Evolutionary conservation across 2,888 invertebrate species (phyloP).

Genomic region (Parnassius smintheus): DNA sequence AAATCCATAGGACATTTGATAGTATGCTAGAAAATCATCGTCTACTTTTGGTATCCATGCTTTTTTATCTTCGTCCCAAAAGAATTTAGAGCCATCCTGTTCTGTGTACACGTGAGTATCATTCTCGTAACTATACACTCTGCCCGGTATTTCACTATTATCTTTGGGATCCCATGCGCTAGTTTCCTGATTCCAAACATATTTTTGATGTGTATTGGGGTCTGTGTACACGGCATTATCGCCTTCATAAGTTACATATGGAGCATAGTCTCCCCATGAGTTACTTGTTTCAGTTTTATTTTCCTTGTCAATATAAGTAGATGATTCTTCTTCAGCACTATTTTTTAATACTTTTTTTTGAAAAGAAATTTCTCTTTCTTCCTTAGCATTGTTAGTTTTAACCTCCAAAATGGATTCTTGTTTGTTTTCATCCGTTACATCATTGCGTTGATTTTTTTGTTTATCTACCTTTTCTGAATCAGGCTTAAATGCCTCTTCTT

Average conservation of each 20-base stretch:
- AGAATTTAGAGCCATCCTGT: constrained; percentile 92
- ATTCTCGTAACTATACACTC: constrained; percentile 86
- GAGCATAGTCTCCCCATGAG: constrained; percentile 69
- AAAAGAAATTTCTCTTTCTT: not conserved
- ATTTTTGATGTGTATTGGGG: constrained; percentile 84
- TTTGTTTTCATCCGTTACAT: not conserved
- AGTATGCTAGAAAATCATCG: constrained; percentile 97
- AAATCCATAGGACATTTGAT: constrained; percentile 97
- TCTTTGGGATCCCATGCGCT: constrained; percentile 67
- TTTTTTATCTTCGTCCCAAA: constrained; percentile 94
- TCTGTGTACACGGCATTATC: constrained; percentile 88
- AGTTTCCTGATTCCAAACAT: constrained; percentile 81
- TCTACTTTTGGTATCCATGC: constrained; percentile 99
- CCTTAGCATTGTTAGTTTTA: not conserved
- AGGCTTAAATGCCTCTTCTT: constrained; percentile 30
- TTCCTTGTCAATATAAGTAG: constrained; percentile 7
- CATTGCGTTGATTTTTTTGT: constrained; percentile 3
- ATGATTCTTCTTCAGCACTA: not conserved
- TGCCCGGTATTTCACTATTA: constrained; percentile 50
- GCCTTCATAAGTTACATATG: constrained; percentile 86
- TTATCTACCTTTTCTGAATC: constrained; percentile 11
- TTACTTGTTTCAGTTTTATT: constrained; percentile 11
- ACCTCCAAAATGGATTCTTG: not conserved
- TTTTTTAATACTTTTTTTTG: constrained; percentile 2
- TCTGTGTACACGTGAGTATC: constrained; percentile 91